Evolutionary conservation across 2,113 vertebrate genomes (phyloP), one percentile per base, ranked within the genome.

Genomic region (Ailurus styani): DNA sequence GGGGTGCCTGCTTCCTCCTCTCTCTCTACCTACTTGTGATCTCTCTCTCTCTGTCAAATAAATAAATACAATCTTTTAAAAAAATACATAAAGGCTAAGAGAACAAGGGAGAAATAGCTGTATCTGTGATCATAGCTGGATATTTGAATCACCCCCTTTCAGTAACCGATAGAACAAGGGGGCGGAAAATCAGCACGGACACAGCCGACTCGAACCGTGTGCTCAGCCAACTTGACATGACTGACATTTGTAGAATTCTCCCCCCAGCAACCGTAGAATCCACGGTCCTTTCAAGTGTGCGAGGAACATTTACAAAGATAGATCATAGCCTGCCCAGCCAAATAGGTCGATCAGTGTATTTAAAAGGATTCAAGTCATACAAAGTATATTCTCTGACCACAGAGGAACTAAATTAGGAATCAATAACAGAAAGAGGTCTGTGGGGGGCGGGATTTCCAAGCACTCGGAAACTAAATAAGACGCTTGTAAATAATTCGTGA

Each of bases 261-360:
- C 81, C 18, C 18, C 72, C 55, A 2, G 40, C 50, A 64, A 57
- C 27, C 40, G 78, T 52, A 20, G 88, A 27, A 27, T 0, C 20
- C 54, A 14, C 31, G 40, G 9, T 72, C 79, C 79, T 83, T 55
- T 75, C 91, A 54, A 86, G 86, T 25, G 66, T 10, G 11, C 55
- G 9, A 0, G 73, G 89, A 68, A 37, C 77, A 54, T 55, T 89
- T 55, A 54, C 27, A 93, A 95, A 87, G 96, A 93, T 25, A 94
- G 89, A 73, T 72, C 86, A 10, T 5, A 23, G n/a, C 45, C 72
- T 45, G 42, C 54, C 40, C 83, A 11, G 3, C 21, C 64, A 79
- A 75, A 84, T 50, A 9, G 88, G 79, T 54, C n/a, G n/a, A 40
- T 82, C 68, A 1, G 72, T 7, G 17, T 34, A 29, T 91, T 93